These are phyloP conservation scores for Echinops telfairi DNA, from an alignment of 2,113 vertebrate genomes.

Conservation along the genomic window DNA sequence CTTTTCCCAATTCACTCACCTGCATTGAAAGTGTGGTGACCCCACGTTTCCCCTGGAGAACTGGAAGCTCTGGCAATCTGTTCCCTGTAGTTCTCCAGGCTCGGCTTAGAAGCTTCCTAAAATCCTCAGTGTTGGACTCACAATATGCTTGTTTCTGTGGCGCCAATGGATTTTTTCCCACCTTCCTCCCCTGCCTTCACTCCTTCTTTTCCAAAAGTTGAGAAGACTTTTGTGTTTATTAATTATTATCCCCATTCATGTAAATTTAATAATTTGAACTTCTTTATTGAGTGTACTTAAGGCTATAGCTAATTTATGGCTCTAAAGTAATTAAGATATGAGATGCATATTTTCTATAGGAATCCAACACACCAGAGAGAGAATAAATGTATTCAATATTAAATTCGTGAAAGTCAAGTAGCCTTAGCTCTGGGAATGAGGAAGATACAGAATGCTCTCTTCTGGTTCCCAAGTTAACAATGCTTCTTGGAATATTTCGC, in stretches of 20 bases:
- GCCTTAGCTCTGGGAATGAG: background rate
- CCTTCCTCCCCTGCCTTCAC: background rate
- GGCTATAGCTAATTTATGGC: background rate
- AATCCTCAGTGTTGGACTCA: background rate
- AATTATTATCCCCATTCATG: background rate
- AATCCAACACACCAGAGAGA: background rate
- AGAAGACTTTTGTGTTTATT: background rate
- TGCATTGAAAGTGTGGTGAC: slow-evolving; percentile 8
- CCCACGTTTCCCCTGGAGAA: slow-evolving; percentile 3
- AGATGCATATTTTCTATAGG: slow-evolving; percentile 53
- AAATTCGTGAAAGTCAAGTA: slow-evolving; percentile 27
- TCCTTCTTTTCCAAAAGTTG: background rate
- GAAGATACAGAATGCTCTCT: background rate
- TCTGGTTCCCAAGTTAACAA: background rate
- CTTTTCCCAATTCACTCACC: background rate
- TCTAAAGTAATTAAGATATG: slow-evolving; percentile 29
- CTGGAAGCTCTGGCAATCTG: background rate
- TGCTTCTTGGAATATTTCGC: background rate
- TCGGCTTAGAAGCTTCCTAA: background rate
- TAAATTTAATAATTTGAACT: background rate
- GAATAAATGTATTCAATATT: background rate
- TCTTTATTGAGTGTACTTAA: slow-evolving; percentile 2
- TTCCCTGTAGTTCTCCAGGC: background rate
- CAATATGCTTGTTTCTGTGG: background rate
- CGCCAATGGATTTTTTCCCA: background rate